Percentiles rank a stretch among this genome's conserved stretches.
These are phyloP conservation scores for Lagorchestes hirsutus DNA, from an alignment of 2,797 vertebrate species.

Conservation along the genomic window DNA sequence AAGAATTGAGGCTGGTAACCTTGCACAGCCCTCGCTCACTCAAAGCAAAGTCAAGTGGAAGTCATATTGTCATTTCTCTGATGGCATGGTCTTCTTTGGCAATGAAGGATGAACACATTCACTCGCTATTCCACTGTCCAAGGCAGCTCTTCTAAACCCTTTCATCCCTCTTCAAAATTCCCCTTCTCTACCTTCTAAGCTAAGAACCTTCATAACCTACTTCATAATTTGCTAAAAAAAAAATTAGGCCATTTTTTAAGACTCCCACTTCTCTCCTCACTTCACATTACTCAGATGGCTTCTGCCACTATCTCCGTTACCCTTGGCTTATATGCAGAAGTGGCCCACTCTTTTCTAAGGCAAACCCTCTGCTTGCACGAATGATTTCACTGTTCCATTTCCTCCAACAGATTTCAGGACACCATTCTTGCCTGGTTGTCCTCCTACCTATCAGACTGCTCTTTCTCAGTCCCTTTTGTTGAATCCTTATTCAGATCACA, in stretches of 20 bases:
- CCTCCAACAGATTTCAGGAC: background rate
- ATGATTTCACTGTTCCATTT: background rate
- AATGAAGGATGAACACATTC: background rate
- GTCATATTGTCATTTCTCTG: no score
- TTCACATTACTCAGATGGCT: background rate
- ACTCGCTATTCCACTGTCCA: background rate
- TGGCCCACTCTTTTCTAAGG: background rate
- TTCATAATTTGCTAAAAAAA: background rate
- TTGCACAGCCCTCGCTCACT: no score
- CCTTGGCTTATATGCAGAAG: background rate
- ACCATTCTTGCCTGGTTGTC: background rate
- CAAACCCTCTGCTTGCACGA: background rate
- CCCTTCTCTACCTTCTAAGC: no score
- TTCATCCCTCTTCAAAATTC: background rate
- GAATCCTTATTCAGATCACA: background rate
- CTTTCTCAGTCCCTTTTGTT: background rate
- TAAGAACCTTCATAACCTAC: background rate
- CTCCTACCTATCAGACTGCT: background rate
- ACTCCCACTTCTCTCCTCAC: background rate
- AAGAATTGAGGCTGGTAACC: no score
- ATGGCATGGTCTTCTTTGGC: no score
- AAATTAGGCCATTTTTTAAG: background rate
- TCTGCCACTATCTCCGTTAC: background rate
- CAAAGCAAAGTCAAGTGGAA: no score
- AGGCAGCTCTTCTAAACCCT: background rate